Evolutionary conservation across 2,888 invertebrate species (phyloP), one percentile per base, ranked within the genome.

Genomic region (Himalopsyche kuldschensis): DNA sequence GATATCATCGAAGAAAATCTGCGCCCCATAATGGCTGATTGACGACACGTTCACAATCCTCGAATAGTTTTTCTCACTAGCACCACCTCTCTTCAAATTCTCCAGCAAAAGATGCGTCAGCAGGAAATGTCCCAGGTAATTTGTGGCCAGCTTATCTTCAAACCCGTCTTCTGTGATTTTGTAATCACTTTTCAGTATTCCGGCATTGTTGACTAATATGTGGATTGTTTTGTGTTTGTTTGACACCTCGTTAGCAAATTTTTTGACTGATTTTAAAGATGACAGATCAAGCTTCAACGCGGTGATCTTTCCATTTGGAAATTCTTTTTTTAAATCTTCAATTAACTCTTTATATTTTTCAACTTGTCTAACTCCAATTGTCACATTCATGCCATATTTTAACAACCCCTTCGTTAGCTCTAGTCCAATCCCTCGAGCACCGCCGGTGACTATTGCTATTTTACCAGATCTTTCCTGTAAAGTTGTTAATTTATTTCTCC

Each of bases 11-110:
- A 96, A 96, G 89, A 95, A 93, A 82, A 97, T 94, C 8, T 96
- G 96, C 27, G 79, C 27, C 47, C 94, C 91, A 82, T 93, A 90
- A 89, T 97, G 96, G 0, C 95, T 96, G 88, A 95, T 95, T 0
- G 97, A 97, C 0, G 97, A 94, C 0, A 98, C 95, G 90, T 97
- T 98, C 0, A 98, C 94, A 78, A 98, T 93, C 88, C 98, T 92
- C 0, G 96, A 92, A 84, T 92, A 92, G 83, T 90, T 91, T 35
- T 91, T 91, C 0, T 90, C 88, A 82, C 90, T 89, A 11, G 90
- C 92, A 5, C 94, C 95, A 30, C 93, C 94, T 4, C 90, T 90
- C 88, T 94, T 94, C 85, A 98, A 89, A 46, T 94, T 92, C 81
- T 96, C 96, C 89, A 98, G 90, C 81, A 98, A 90, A 87, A 97